phyloP scores from a whole-genome alignment of 2,797 vertebrate species.

The Tympanoctomys barrerae region DNA sequence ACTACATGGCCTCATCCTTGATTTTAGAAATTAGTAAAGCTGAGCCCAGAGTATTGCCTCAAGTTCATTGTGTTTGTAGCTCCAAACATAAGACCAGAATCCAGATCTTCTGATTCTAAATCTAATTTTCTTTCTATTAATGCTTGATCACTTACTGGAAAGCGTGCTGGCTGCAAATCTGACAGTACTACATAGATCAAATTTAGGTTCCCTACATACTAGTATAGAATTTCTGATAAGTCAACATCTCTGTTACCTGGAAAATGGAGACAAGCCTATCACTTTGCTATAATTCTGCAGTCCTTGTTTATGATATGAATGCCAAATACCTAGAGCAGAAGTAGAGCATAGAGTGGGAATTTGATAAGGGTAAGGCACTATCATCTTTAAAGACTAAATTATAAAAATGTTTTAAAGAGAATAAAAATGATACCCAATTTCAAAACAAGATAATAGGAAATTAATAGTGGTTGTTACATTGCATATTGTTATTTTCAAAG shows the following conservation, averaged over 20 bases:
- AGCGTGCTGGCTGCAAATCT: not conserved
- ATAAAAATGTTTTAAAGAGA: not conserved
- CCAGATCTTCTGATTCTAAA: not conserved
- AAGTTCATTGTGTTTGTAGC: not conserved
- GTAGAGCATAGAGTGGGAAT: not conserved
- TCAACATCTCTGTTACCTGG: not conserved
- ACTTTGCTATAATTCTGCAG: not conserved
- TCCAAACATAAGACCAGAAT: not conserved
- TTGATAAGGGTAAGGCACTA: not conserved
- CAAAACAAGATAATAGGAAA: too few species aligned
- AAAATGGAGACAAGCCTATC: not conserved
- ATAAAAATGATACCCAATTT: too few species aligned
- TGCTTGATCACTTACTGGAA: not conserved
- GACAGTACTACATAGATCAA: not conserved
- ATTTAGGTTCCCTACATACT: not conserved
- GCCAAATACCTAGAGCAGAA: not conserved
- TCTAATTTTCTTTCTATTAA: not conserved
- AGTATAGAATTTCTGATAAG: not conserved
- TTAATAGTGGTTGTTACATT: too few species aligned
- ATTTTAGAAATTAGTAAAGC: constrained; percentile 32
- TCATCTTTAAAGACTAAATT: constrained; percentile 6
- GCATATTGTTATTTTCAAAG: too few species aligned
- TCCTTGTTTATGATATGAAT: constrained; percentile 27
- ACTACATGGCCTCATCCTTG: not conserved
- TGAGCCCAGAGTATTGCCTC: not conserved